These are phyloP conservation scores for Anorthoa munda DNA, from an alignment of 2,888 invertebrate genomes.

Conservation along the genomic window DNA sequence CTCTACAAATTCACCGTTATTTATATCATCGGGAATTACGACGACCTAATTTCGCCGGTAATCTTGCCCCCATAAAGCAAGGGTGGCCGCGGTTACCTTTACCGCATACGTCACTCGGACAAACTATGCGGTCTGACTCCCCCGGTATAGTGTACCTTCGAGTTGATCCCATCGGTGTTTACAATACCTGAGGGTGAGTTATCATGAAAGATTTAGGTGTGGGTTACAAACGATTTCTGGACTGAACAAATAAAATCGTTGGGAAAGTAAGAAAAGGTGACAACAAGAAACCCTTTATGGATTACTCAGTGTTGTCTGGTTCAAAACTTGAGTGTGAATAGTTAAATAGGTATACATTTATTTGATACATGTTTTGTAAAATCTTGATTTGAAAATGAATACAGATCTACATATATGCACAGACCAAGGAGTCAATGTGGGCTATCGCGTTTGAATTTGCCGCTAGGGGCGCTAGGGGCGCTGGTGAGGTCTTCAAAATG, in stretches of 20 bases:
- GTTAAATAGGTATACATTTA: too few relatives aligned
- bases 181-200: background rate
- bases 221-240: background rate
- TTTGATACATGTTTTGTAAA: too few relatives aligned
- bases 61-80: slow-evolving; percentile 54
- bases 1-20: slow-evolving; percentile 40
- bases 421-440: too few relatives aligned
- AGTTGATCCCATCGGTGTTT: slow-evolving; percentile 50
- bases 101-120: slow-evolving; percentile 54
- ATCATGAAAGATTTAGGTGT: slow-evolving; percentile 4
- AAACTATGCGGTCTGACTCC: slow-evolving; percentile 50
- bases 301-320: too few relatives aligned
- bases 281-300: too few relatives aligned
- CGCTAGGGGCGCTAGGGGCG: too few relatives aligned
- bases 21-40: slow-evolving; percentile 48
- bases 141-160: slow-evolving; percentile 32
- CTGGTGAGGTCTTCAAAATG: too few relatives aligned
- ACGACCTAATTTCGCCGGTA: slow-evolving; percentile 49
- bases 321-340: too few relatives aligned
- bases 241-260: background rate
- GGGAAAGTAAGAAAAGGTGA: too few relatives aligned
- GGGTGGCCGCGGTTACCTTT: slow-evolving; percentile 49
- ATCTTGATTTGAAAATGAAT: too few relatives aligned
- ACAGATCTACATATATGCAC: background rate
- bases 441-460: too few relatives aligned